These are phyloP conservation scores for Colinus virginianus DNA, from an alignment of 2,113 vertebrate genomes.

Conservation along the genomic window DNA sequence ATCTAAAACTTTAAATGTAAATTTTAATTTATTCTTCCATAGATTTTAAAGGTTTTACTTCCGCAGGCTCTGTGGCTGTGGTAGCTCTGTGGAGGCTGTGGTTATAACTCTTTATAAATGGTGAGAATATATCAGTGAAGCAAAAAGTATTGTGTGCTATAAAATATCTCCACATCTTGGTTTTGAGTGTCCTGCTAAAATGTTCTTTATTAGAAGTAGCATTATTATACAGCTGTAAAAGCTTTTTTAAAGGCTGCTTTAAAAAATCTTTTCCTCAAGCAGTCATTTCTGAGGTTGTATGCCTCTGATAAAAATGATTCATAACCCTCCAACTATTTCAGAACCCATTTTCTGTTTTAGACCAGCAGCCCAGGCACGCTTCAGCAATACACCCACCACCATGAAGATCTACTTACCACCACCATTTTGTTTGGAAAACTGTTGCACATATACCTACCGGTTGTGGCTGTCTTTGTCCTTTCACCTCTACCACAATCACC, in stretches of 20 bases:
- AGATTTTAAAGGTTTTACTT: background rate
- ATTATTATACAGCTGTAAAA: background rate
- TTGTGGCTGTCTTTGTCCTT: background rate
- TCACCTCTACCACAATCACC: background rate
- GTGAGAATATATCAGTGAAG: background rate
- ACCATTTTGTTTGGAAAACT: background rate
- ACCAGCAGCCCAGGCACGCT: background rate
- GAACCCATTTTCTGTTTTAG: background rate
- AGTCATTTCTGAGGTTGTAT: background rate
- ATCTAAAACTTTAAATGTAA: background rate
- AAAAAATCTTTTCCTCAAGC: background rate
- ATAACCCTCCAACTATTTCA: background rate
- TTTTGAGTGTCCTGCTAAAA: background rate
- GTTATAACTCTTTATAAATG: background rate
- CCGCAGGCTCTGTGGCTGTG: background rate
- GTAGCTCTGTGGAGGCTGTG: background rate
- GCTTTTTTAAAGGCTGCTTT: background rate
- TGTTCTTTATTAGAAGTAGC: background rate
- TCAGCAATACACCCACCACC: background rate
- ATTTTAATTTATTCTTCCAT: background rate
- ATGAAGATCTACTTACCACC: background rate
- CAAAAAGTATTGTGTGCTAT: background rate
- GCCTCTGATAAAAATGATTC: background rate
- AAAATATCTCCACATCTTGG: background rate
- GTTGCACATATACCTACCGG: background rate